Base-by-base conservation (phyloP, 2,797 vertebrate genomes). In the Rhabdophis nuchalis region DNA sequence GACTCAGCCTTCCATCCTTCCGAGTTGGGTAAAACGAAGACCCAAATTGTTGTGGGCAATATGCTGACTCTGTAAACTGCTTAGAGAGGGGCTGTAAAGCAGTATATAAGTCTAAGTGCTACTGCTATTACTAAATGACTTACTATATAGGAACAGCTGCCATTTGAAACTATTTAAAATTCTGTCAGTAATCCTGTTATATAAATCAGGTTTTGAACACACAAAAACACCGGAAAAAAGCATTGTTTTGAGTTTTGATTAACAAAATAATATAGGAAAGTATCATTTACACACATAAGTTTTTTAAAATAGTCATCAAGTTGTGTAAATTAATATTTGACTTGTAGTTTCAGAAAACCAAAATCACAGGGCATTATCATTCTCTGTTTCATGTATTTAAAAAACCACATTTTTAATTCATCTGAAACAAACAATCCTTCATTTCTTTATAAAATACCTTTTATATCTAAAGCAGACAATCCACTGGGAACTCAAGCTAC, bases 391-490 rank as follows among this genome's bases (percentile, higher is more conserved):
- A 64, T 0, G 1, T 89, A 95, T 92, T 77, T 85, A 6, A 61
- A 64, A 89, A 82, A 89, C 18, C 68, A 87, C 1, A 77, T 20
- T 77, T 0, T 94, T 95, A 93, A 57, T 25, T 90, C 64, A 60
- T 32, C 14, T 93, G 88, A 94, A 96, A 93, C 92, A 90, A 94
- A 92, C 0, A 27, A 86, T 93, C 82, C 90, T 89, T 0, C 8
- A 1, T 72, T 94, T 13, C 82, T 93, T 82, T 91, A 91, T 93
- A 91, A 96, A 94, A 93, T 95, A 93, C 88, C 27, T 41, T 77
- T 77, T 41, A 23, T 41, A 96, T 92, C 87, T 95, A 95, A 50
- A 93, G 92, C 32, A 93, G 16, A 61, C 93, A 91, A 91, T 95
- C 92, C 91, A 93, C 41, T 52, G 72, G 94, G 89, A 96, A 87